Conservation (phyloP, 2,888 invertebrate species). For the Drosophila setosimentum region DNA sequence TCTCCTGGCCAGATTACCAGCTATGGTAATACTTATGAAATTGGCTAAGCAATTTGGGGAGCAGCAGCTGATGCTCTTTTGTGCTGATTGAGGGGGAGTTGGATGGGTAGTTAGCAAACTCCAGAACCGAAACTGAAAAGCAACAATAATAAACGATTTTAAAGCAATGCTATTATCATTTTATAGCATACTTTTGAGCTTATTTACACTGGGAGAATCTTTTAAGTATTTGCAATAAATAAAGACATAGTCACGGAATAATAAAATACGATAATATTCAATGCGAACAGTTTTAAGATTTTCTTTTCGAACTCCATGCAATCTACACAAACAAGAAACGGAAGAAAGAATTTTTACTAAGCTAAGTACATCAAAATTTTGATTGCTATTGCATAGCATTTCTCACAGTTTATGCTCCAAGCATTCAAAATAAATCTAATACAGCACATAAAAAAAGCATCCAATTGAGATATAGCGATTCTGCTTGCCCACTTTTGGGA, state of each 20-base stretch:
- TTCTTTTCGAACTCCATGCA: background rate
- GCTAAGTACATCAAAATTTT: background rate
- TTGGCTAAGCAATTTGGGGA: slow-evolving; percentile 22
- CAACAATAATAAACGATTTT: slow-evolving; percentile 29
- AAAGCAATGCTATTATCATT: slow-evolving; percentile 22
- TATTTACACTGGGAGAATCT: slow-evolving; percentile 24
- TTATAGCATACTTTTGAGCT: slow-evolving; percentile 31
- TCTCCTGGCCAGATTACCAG: slow-evolving; percentile 22
- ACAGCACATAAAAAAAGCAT: slow-evolving; percentile 23
- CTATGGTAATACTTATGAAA: slow-evolving; percentile 29
- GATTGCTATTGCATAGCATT: background rate
- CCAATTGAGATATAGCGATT: slow-evolving; percentile 20
- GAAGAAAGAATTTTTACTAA: background rate
- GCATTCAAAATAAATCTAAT: slow-evolving; percentile 24
- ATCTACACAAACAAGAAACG: background rate
- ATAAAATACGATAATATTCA: no score
- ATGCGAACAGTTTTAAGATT: background rate
- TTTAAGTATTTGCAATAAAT: background rate
- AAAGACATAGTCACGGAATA: background rate
- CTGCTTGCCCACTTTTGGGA: slow-evolving; percentile 20
- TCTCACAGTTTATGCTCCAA: background rate
- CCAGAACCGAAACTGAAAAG: slow-evolving; percentile 7
- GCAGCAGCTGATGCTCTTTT: slow-evolving; percentile 19
- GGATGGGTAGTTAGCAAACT: slow-evolving; percentile 2
- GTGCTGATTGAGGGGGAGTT: background rate